Conservation (phyloP, 2,888 invertebrate species). For the Zelleria hepariella region DNA sequence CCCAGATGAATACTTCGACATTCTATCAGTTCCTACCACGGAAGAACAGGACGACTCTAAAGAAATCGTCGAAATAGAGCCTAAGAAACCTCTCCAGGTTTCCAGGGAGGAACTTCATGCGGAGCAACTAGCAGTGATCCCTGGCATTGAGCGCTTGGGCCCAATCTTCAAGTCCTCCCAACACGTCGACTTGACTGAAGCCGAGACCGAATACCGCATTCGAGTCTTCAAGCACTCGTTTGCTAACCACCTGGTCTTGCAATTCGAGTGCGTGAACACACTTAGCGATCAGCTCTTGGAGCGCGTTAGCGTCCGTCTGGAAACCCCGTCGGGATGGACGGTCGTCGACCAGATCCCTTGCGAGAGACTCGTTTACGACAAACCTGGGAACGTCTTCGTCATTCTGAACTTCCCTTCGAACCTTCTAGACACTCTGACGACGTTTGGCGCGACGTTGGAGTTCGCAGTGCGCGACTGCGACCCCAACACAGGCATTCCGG, state of each 20-base stretch:
- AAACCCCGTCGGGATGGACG: slow-evolving; percentile 85
- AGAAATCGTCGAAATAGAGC: slow-evolving; percentile 75
- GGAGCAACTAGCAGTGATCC: slow-evolving; percentile 84
- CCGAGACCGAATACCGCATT: slow-evolving; percentile 96
- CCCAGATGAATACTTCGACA: slow-evolving; percentile 84
- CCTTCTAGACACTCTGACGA: slow-evolving; percentile 79
- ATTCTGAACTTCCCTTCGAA: slow-evolving; percentile 88
- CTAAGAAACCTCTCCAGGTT: slow-evolving; percentile 88
- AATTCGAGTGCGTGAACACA: slow-evolving; percentile 98
- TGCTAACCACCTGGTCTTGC: slow-evolving; percentile 87
- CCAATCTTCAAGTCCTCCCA: slow-evolving; percentile 90
- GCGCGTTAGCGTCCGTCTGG: slow-evolving; percentile 90
- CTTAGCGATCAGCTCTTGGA: slow-evolving; percentile 95
- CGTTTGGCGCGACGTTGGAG: slow-evolving; percentile 91
- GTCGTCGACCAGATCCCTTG: slow-evolving; percentile 80
- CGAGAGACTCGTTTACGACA: slow-evolving; percentile 86
- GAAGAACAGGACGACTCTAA: slow-evolving; percentile 88
- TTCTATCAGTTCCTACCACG: slow-evolving; percentile 83
- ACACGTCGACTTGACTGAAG: slow-evolving; percentile 93
- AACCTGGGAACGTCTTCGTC: slow-evolving; percentile 87
- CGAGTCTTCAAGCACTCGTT: slow-evolving; percentile 95
- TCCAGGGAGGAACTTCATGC: slow-evolving; percentile 91
- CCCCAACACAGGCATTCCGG: slow-evolving; percentile 92
- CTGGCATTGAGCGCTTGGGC: slow-evolving; percentile 88
- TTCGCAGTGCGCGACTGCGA: slow-evolving; percentile 98